phyloP scores from a whole-genome alignment of 2,888 invertebrate genomes.

The Corbicula japonica region DNA sequence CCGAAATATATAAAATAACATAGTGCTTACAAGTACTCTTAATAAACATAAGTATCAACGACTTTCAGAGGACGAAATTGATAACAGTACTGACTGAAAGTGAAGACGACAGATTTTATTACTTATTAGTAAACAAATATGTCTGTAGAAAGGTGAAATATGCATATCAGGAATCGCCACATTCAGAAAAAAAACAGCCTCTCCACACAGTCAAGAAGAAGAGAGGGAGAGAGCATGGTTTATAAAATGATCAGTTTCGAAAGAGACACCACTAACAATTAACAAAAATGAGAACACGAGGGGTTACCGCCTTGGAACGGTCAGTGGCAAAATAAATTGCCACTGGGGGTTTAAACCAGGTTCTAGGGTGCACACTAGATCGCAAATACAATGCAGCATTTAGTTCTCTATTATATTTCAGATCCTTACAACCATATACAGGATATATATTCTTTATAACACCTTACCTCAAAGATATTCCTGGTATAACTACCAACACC shows the following conservation, averaged over 20 bases:
- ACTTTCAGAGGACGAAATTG: too few species aligned
- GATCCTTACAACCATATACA: slow-evolving; percentile 66
- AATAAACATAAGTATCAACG: too few species aligned
- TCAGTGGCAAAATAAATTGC: background rate
- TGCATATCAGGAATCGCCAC: too few species aligned
- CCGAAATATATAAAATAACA: too few species aligned
- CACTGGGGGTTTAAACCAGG: background rate
- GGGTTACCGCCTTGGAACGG: background rate
- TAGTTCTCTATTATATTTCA: slow-evolving; percentile 15
- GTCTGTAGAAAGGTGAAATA: too few species aligned
- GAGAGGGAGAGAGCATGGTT: background rate
- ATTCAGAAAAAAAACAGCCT: too few species aligned
- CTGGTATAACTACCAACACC: slow-evolving; percentile 71
- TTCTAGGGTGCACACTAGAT: background rate
- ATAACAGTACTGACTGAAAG: too few species aligned
- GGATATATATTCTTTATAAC: slow-evolving; percentile 74
- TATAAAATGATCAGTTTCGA: background rate
- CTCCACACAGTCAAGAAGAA: too few species aligned
- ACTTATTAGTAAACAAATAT: too few species aligned
- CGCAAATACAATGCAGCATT: background rate
- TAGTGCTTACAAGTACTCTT: too few species aligned
- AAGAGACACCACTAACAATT: background rate
- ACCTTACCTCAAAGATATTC: slow-evolving; percentile 70
- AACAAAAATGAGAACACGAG: background rate
- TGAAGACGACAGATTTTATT: too few species aligned